Base-by-base conservation (phyloP, 2,113 vertebrate species). In the Sitta europaea region DNA sequence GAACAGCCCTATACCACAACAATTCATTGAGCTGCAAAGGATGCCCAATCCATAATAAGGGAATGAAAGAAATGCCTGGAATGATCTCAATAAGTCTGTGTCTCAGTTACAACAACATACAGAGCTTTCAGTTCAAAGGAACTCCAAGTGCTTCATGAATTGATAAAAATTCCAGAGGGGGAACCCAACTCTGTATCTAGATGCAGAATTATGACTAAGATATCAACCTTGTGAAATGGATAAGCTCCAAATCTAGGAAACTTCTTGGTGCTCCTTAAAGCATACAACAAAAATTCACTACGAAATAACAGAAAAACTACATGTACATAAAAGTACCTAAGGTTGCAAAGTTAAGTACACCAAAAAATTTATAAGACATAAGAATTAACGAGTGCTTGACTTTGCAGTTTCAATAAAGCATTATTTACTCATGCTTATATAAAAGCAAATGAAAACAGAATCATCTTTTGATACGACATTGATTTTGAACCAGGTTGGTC, bases 31-130 rank as follows among this genome's bases (percentile, higher is more conserved):
- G 18, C 43, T 72, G 65, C 28, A 70, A 89, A 87, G 42, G 65
- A 86, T 62, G 75, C 33, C 10, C n/a, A 28, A 79, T 87, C 38
- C n/a, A 4, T 84, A 73, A 58, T 27, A 83, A 50, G 8, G 4
- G 73, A 95, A 96, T 82, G 82, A 91, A 84, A 85, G 42, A 82
- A 96, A 97, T 86, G 58, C 25, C 35, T 79, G 90, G 85, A 93
- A 96, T 92, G 50, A 83, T 78, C 65, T 77, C 11, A 12, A 9
- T 91, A 92, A 97, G 31, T 33, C 38, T 43, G 23, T 27, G 38
- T 51, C 67, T 83, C 48, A 24, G 47, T 75, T 91, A 66, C 58
- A 91, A 82, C 54, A 92, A 90, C 33, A 82, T 11, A 73, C 3
- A 15, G 27, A 54, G 24, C 55, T 51, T 93, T 95, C 47, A 76